Conservation (phyloP, 2,113 vertebrate genomes). For the Cavia aperea region DNA sequence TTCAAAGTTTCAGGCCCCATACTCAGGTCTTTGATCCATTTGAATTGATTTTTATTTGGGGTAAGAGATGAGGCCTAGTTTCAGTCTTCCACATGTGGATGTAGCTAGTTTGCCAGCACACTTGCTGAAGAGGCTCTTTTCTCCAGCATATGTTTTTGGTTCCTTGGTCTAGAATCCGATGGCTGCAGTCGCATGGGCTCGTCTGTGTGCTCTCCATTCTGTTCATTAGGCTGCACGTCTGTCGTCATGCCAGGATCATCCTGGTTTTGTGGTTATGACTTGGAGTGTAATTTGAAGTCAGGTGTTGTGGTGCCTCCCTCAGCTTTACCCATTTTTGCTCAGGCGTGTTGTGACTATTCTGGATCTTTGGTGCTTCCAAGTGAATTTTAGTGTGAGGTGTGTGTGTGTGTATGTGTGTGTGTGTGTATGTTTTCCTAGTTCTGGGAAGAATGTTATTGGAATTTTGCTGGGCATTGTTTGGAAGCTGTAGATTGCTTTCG, state of each 20-base stretch:
- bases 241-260: neutral
- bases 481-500: neutral
- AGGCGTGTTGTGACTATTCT: neutral
- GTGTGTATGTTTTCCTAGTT: neutral
- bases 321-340: neutral
- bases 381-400: neutral
- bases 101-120: neutral
- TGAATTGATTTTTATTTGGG: neutral
- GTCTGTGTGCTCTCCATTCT: neutral
- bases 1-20: neutral
- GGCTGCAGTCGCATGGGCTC: neutral
- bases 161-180: neutral
- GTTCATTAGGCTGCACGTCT: neutral
- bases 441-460: neutral
- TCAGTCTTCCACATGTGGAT: neutral
- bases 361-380: neutral
- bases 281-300: neutral
- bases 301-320: neutral
- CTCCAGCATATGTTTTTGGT: neutral
- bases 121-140: neutral
- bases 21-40: neutral
- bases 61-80: neutral
- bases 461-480: neutral
- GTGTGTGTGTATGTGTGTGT: neutral
- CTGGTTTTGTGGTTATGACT: neutral